Base-by-base conservation (phyloP, 2,888 invertebrate species). In the Allophyes oxyacanthae region DNA sequence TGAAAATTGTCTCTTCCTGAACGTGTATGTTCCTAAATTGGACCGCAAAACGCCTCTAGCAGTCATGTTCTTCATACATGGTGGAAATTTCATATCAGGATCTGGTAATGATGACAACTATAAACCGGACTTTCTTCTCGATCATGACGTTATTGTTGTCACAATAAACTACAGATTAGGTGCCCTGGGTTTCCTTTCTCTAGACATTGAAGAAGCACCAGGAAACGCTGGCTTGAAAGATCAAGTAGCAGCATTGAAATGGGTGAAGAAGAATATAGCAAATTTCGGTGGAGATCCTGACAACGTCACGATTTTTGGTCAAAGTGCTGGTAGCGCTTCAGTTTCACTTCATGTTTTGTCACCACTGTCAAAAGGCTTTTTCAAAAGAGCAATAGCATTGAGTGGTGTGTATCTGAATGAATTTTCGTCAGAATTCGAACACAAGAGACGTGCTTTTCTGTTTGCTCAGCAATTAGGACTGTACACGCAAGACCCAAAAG, bases 191-290 rank as follows among this genome's bases (percentile, higher is more conserved):
- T 95, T 95, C 63, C 78, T 95, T 0, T 94, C 94, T 13, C 89
- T 94, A 7, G 78, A 83, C 20, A 92, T 91, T 15, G 64, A 71
- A 14, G 92, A 90, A 66, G 94, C 92, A 0, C 93, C 94, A 0
- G 95, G 95, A 10, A 95, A 95, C 75, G 92, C 92, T 63, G 94
- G 94, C 0, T 73, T 94, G n/a, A 94, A 94, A 33, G 78, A 78
- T 15, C 75, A 78, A 50, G 71, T 76, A 0, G 63, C 66, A 6
- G 78, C 77, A 4, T 11, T 79, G 10, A 59, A 43, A 45, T 79
- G 77, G 77, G 65, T 80, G 2, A 66, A 69, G 9, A 56, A 49
- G 6, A 78, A 76, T 32, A 78, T 79, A 10, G 44, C 40, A 0
- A 51, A 52, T 0, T 78, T 79, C 41, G 77, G 78, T 7, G 78